These are phyloP conservation scores for Melolontha melolontha DNA, from an alignment of 2,888 invertebrate species.

Conservation along the genomic window DNA sequence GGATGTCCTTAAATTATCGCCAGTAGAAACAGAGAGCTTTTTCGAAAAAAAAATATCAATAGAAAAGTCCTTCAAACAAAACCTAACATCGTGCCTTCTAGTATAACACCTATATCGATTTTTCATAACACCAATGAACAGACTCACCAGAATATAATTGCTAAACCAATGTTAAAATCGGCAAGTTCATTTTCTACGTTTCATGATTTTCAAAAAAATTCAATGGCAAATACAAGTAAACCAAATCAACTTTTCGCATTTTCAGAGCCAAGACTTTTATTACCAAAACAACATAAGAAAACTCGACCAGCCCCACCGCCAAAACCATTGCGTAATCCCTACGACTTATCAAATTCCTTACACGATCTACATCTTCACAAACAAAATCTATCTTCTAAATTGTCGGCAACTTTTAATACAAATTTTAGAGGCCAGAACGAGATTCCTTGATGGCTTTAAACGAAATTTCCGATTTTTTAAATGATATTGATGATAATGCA, in stretches of 20 bases:
- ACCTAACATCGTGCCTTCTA: background rate
- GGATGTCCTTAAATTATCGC: conserved; percentile 15
- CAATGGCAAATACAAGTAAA: background rate
- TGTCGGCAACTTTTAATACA: background rate
- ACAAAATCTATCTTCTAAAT: background rate
- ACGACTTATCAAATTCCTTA: background rate
- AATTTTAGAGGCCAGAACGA: background rate
- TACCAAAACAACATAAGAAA: background rate
- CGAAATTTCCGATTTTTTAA: background rate
- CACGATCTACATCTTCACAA: background rate
- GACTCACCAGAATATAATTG: background rate
- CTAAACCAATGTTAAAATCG: background rate
- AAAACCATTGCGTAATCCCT: background rate
- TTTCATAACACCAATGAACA: background rate
- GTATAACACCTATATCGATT: conserved; percentile 4
- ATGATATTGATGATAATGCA: background rate
- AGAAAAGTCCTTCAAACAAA: background rate
- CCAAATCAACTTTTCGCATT: background rate
- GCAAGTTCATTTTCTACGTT: background rate
- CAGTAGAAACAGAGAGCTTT: conserved; percentile 19
- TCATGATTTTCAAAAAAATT: background rate
- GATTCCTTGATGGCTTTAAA: background rate
- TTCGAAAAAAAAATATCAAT: conserved; percentile 30
- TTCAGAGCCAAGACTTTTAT: background rate
- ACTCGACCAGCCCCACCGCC: background rate